phyloP scores from a whole-genome alignment of 1,140 invertebrate genomes.

The Choristoneura fumiferana region DNA sequence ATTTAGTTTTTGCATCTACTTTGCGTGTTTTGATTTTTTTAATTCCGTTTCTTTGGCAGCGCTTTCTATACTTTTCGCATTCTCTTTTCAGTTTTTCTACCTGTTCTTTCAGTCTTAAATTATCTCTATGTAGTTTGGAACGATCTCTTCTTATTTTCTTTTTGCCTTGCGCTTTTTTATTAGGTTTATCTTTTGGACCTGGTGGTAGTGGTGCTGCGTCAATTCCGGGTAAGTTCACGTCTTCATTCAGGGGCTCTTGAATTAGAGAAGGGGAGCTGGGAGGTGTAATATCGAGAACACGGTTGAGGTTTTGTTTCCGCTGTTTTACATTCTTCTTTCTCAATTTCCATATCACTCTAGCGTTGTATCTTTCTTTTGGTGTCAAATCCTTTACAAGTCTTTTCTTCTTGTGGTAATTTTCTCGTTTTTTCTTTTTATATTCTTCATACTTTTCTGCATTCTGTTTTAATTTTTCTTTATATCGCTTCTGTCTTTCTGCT shows the following conservation, averaged over 20 bases:
- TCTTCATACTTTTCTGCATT: no score
- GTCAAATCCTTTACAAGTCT: conserved; percentile 16
- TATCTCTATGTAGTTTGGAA: conserved; percentile 13
- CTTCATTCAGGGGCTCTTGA: no score
- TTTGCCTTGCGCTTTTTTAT: conserved; percentile 8
- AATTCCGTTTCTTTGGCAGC: neutral
- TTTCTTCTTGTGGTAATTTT: conserved; percentile 19
- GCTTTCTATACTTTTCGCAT: conserved; percentile 14
- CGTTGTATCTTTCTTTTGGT: conserved; percentile 16
- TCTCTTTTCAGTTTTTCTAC: conserved; percentile 6
- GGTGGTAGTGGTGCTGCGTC: no score
- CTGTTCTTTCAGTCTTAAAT: conserved; percentile 7
- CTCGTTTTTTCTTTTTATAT: conserved; percentile 1
- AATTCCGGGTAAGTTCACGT: no score
- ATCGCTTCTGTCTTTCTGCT: no score
- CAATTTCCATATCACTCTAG: conserved; percentile 11
- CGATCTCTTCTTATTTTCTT: conserved; percentile 12
- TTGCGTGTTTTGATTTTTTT: neutral
- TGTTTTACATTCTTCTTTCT: conserved; percentile 14
- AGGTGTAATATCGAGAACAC: conserved; percentile 16
- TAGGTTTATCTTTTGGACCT: no score
- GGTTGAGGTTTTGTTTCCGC: neutral
- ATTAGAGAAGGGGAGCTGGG: conserved; percentile 6
- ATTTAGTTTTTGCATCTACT: conserved; percentile 8
- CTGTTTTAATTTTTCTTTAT: no score